These are phyloP conservation scores for Calliscelio sp. DNA, from an alignment of 2,888 invertebrate genomes.

Conservation along the genomic window DNA sequence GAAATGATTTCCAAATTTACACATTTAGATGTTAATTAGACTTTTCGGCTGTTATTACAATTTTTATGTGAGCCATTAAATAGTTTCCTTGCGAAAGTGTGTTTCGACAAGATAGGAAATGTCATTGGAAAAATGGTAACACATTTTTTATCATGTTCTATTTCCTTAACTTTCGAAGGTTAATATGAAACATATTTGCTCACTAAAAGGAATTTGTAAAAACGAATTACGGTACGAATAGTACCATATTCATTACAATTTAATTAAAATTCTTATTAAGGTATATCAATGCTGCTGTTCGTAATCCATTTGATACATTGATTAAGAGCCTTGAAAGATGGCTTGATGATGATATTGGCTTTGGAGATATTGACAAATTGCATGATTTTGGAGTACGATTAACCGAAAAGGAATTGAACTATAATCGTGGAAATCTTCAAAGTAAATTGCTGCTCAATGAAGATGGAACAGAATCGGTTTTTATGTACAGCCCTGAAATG, in stretches of 20 bases:
- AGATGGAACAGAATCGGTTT: background rate
- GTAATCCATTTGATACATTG: background rate
- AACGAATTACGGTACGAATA: no score
- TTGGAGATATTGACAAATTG: background rate
- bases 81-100: background rate
- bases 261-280: background rate
- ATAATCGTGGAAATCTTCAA: background rate
- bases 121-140: no score
- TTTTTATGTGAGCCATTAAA: no score
- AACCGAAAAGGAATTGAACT: background rate
- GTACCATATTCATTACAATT: background rate
- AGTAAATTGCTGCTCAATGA: background rate
- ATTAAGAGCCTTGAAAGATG: conserved; percentile 5
- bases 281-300: background rate
- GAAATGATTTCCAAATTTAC: no score
- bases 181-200: no score
- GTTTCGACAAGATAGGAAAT: no score
- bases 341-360: conserved; percentile 6
- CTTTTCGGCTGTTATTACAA: no score
- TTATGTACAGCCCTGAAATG: conserved; percentile 15
- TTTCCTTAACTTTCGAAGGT: no score
- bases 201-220: no score
- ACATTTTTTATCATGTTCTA: no score
- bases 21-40: no score
- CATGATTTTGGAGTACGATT: background rate